phyloP scores from a whole-genome alignment of 1,140 invertebrate genomes.

The Tetragnatha versicolor region DNA sequence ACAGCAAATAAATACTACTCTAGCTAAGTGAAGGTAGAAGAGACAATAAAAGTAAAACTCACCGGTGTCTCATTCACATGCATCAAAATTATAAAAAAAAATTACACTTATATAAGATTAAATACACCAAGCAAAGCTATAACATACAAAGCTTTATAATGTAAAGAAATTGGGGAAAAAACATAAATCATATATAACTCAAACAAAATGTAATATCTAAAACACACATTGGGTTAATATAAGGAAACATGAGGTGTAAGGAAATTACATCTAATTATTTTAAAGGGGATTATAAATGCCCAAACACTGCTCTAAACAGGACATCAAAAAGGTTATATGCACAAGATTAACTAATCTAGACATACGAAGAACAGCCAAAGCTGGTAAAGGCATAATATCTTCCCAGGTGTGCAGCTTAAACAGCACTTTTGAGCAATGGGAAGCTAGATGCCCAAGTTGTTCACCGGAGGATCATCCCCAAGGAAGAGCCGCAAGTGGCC shows the following conservation, averaged over 20 bases:
- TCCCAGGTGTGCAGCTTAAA: background rate
- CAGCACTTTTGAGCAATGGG: background rate
- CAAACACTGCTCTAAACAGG: background rate
- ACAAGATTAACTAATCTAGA: slow-evolving; percentile 21
- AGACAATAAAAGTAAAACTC: slow-evolving; percentile 10
- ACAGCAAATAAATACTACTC: too few relatives aligned
- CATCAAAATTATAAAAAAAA: background rate
- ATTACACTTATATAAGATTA: background rate
- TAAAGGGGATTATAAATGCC: background rate
- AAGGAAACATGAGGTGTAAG: background rate
- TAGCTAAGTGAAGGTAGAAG: too few relatives aligned
- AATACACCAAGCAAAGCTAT: background rate
- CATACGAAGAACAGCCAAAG: background rate
- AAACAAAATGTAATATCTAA: background rate
- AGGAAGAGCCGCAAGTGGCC: background rate
- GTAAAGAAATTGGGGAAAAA: too few relatives aligned
- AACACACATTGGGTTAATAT: background rate
- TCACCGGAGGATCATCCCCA: slow-evolving; percentile 46
- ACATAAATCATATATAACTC: background rate
- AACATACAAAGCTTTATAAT: background rate
- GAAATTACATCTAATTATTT: background rate
- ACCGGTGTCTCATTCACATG: slow-evolving; percentile 28
- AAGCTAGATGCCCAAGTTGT: background rate
- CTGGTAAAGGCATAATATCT: slow-evolving; percentile 6
- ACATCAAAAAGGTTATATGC: background rate